These are phyloP conservation scores for Lepus americanus DNA, from an alignment of 2,113 vertebrate species.

Conservation along the genomic window DNA sequence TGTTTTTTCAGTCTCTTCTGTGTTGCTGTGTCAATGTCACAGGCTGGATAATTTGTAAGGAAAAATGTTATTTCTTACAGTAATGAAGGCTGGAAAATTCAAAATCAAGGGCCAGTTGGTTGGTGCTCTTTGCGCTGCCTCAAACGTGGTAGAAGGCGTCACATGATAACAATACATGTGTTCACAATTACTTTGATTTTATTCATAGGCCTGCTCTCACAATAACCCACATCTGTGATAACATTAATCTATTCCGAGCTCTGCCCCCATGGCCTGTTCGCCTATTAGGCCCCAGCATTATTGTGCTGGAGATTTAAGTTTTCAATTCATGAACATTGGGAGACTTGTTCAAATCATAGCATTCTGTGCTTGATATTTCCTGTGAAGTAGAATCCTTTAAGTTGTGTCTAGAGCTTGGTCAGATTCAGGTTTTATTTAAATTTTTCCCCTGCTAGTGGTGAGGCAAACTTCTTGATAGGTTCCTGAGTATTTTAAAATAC, in stretches of 20 bases:
- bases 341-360: too few species aligned
- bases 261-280: too few species aligned
- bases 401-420: neutral
- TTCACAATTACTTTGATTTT: too few species aligned
- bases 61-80: neutral
- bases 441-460: accelerated
- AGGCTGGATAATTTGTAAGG: neutral
- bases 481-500: neutral
- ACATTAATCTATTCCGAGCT: too few species aligned
- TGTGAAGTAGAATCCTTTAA: neutral
- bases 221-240: neutral
- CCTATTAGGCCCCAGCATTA: neutral
- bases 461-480: neutral
- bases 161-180: neutral
- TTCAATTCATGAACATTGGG: neutral
- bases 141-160: neutral
- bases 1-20: neutral
- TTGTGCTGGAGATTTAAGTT: neutral
- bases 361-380: neutral
- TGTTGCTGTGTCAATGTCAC: neutral
- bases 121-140: neutral
- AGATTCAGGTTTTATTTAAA: neutral
- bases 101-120: neutral
- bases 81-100: neutral
- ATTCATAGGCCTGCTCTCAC: neutral